Evolutionary conservation across 92 coral and sea anemone species (phyloP), one percentile per base, ranked within the genome.

Genomic region (Paramuricea clavata): DNA sequence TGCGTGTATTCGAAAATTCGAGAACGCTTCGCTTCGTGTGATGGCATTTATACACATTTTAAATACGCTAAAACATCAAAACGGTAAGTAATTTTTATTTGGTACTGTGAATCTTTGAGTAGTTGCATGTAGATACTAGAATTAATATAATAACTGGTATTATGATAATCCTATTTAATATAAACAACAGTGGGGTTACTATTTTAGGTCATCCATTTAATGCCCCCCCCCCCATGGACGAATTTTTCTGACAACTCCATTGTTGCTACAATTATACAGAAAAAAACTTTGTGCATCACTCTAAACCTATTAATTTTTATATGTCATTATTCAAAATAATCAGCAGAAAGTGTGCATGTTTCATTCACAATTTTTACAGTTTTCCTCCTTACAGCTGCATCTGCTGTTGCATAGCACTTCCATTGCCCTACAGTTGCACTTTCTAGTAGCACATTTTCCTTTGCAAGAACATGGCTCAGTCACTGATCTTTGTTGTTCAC

Each of bases 361-460:
- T 75, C 62, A 75, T 44, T 47, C 43, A 3, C 72, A 59, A 74
- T 85, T 85, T 54, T 75, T 74, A 73, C 88, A 85, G 76, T 85
- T 85, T 78, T 57, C 60, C 81, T 74, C 47, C 41, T 78, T 85
- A 41, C 88, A 85, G 11, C 60, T 36, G 50, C 82, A 85, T 25
- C 60, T 43, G 81, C 69, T 74, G 34, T 41, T 57, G 56, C 88
- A 85, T 5, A 36, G 42, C 9, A 74, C 52, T 50, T 85, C 49
- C 30, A 75, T 85, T 34, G 25, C 44, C 69, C 67, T 39, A 54
- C 87, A 82, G 64, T 15, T 82, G 12, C 87, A 82, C 34, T 31
- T 12, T 32, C 26, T 72, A 73, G 87, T 83, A 71, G 82, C 87
- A 83, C 87, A 70, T 50, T 36, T 83, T 33, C 87, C 87, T 34